Evolutionary conservation across 2,113 vertebrate genomes (phyloP), one percentile per base, ranked within the genome.

Genomic region (Cathartes aura): DNA sequence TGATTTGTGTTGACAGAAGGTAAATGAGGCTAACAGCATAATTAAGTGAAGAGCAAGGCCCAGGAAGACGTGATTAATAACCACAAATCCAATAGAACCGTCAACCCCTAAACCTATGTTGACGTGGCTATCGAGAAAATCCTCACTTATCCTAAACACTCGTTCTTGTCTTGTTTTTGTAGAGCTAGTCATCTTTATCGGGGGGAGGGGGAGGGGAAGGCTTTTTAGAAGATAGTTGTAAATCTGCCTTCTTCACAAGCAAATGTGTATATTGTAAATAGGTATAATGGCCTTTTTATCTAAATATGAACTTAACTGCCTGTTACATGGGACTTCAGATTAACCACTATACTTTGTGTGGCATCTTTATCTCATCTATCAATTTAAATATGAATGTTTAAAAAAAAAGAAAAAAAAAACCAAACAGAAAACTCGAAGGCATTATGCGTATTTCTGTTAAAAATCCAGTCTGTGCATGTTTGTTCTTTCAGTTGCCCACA

Each of bases 241-340:
- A 97, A 98, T 98, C 98, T 98, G 98, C 98, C 97, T 95, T 98
- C 98, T 97, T 98, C 96, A 85, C 97, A 98, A 98, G 98, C 97
- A 97, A 98, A 96, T 98, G 97, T 99, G 98, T 97, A 99, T 99
- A 99, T 97, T 99, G 99, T 99, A 99, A 99, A 99, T 99, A 99
- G 67, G 58, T 98, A 96, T 98, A 98, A 98, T 87, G 98, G 98
- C 98, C 99, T 99, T 99, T 99, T 99, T 99, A 99, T 99, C 98
- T 98, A 98, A 98, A 98, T 97, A 97, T 98, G 96, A 98, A 98
- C 92, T 98, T 98, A 98, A 98, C 97, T 97, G 99, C 98, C 98
- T 99, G 99, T 99, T 99, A 98, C 97, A 98, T 98, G 98, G 98
- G 98, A 98, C 96, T 98, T 98, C 97, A 98, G 98, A 99, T 98